Evolutionary conservation across 2,797 vertebrate species (phyloP), one percentile per base, ranked within the genome.

Genomic region (Chelon labrosus): DNA sequence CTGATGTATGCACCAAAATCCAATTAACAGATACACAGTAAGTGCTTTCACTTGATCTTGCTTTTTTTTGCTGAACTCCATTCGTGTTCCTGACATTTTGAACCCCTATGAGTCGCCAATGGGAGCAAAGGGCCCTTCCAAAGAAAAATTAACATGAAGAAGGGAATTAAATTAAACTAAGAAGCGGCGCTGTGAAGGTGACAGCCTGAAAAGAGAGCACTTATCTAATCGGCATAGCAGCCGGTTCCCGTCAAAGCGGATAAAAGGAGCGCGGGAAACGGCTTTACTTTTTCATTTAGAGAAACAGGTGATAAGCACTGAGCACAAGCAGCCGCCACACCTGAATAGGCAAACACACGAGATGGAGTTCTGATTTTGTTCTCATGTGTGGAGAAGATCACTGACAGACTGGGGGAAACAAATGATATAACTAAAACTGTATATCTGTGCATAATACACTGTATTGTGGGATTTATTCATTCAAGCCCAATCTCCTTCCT

Each of bases 161-260:
- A 17, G 19, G 68, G 56, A 62, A 70, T 65, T 4, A 60, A 67
- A 70, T 14, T 49, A 61, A 72, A 63, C 39, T 31, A 35, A 65
- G 62, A 50, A 39, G 31, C 12, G 19, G 5, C 0, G 1, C 8
- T n/a, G 54, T 2, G 44, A 72, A 78, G 77, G 81, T 67, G 73
- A 60, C 67, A n/a, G 65, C 35, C 71, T 74, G 64, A 82, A 65
- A 65, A 58, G 67, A 39, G 14, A 79, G 69, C 58, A 68, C 76
- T 77, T 85, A 82, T 85, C 82, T 85, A 69, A 85, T 85, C 80
- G 3, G 19, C 38, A 73, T 20, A n/a, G 80, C 78, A 82, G 67
- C 82, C 70, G 80, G 56, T 65, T 83, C 61, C 50, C 1, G 58
- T 80, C 71, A 71, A 41, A 51, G 58, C 0, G 9, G 31, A 79